Evolutionary conservation across 1,140 invertebrate species (phyloP).

Genomic region (Hylaeus anthracinus): DNA sequence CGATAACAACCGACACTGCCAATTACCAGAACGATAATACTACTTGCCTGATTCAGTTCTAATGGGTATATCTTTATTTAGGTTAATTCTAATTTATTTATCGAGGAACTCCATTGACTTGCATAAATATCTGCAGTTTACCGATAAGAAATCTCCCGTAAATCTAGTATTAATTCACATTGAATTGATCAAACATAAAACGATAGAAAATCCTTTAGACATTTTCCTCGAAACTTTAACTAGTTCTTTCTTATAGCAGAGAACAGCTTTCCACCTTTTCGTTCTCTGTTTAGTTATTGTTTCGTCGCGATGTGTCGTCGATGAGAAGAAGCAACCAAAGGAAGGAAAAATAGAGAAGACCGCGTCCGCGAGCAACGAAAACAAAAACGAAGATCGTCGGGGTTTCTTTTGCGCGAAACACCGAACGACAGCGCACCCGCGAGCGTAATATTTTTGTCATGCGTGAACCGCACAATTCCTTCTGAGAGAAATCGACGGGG

Average conservation of each 20-base stretch:
- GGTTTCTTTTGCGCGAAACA: background rate
- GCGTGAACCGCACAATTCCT: background rate
- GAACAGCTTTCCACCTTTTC: background rate
- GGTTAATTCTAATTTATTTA: background rate
- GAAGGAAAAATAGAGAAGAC: background rate
- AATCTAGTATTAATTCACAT: no score
- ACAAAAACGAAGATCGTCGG: background rate
- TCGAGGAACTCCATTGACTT: no score
- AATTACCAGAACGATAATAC: conserved; percentile 26
- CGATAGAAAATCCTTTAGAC: no score
- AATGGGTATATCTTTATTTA: background rate
- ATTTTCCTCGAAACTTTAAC: no score
- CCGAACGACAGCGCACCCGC: background rate
- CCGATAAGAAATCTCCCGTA: no score
- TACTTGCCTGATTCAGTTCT: background rate
- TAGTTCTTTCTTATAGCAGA: no score
- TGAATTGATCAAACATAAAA: no score
- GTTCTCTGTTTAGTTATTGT: background rate
- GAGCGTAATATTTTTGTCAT: background rate
- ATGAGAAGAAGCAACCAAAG: background rate
- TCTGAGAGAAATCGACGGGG: background rate
- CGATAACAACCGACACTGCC: conserved; percentile 33
- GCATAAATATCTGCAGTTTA: no score
- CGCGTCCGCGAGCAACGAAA: background rate
- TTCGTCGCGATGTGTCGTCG: background rate